Conservation (phyloP, 2,888 invertebrate genomes). For the Drosophila dives region DNA sequence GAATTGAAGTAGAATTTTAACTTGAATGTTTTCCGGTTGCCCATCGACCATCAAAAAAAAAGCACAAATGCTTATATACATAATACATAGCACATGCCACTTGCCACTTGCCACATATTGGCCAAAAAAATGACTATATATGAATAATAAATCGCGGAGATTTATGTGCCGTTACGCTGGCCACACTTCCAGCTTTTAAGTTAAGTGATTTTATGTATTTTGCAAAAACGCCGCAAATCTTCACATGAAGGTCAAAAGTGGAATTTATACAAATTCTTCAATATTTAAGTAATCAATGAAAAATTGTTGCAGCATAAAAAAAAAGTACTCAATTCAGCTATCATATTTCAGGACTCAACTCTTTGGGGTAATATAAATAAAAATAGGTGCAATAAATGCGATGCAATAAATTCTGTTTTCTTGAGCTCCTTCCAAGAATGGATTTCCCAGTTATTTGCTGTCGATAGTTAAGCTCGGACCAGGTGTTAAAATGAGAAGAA, state of each 20-base stretch:
- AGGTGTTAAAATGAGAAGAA: constrained; percentile 37
- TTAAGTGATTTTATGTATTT: constrained; percentile 76
- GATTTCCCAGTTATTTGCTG: not conserved
- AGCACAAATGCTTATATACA: constrained; percentile 14
- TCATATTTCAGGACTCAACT: not conserved
- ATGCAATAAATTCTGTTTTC: not conserved
- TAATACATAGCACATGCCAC: constrained; percentile 15
- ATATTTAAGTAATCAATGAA: constrained; percentile 1
- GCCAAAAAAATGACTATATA: constrained; percentile 63
- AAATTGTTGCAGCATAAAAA: not conserved
- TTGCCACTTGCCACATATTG: constrained; percentile 17
- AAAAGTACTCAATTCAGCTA: not conserved
- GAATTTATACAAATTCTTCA: constrained; percentile 6
- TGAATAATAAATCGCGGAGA: constrained; percentile 77
- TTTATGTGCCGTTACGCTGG: constrained; percentile 63
- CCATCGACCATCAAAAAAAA: constrained; percentile 13
- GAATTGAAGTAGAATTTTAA: constrained; percentile 59
- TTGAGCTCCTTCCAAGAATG: not conserved
- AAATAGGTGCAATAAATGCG: not conserved
- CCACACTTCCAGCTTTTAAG: constrained; percentile 65
- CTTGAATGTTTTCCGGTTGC: constrained; percentile 24
- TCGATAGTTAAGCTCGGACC: constrained; percentile 19
- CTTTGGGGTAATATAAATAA: not conserved
- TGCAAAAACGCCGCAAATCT: constrained; percentile 25
- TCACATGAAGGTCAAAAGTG: constrained; percentile 17